Base-by-base conservation (phyloP, 2,888 invertebrate species). In the Patella ulyssiponensis region DNA sequence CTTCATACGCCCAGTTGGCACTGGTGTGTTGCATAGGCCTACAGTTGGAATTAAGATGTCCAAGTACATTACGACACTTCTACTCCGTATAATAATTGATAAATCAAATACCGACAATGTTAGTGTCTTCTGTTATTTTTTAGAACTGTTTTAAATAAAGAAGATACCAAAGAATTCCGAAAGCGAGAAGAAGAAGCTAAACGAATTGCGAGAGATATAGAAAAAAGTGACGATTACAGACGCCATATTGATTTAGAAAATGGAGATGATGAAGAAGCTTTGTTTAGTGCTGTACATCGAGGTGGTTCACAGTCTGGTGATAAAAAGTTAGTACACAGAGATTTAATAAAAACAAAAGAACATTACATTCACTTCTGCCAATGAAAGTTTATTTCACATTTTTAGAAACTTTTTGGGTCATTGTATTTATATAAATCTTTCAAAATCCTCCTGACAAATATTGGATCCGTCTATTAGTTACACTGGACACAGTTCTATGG, bases 151-250 rank as follows among this genome's bases (percentile, higher is more conserved):
- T 93, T 98, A 88, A 95, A 96, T 90, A 94, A 95, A 88, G 95
- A 95, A 86, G 96, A 98, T 90, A 95, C 96, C 5, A 95, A 96
- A 88, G 97, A 97, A 90, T 98, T 95, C 87, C 95, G 95, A 93
- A 94, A 95, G 88, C 94, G 95, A 73, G 96, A 96, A 91, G 95
- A 95, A 17, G 95, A 96, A 91, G 99, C 98, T 0, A 95, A 95
- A 73, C 95, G 95, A 90, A 95, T 98, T 83, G 98, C 98, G 0
- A 95, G 94, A 70, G 98, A 98, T 92, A 99, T 99, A 81, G 98
- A 98, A 91, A 95, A 94, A 88, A 95, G 96, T 88, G 95, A 96
- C 1, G 93, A 94, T 77, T 96, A 97, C 90, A 95, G 95, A 90
- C 95, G 95, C 58, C 94, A 96, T 82, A 93, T 95, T 73, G 96